Base-by-base conservation (phyloP, 1,140 invertebrate species). In the Choristoneura fumiferana region DNA sequence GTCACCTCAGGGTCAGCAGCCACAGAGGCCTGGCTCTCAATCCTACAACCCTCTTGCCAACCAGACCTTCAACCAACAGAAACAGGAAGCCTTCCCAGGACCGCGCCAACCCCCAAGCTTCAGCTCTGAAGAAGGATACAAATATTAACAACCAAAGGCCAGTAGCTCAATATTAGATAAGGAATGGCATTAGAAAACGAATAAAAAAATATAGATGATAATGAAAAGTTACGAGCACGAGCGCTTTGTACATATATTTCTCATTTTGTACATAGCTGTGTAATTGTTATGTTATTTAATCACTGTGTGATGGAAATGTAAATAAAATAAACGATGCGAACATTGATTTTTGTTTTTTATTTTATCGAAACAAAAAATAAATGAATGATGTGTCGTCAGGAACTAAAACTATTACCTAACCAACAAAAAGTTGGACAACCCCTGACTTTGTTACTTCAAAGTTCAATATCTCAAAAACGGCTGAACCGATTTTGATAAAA, bases 81-180 rank as follows among this genome's bases (percentile, higher is more conserved):
- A 29, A 29, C 2, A 69, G 34, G 56, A 52, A 22, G 12, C 17
- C 17, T 77, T 77, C 62, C 71, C 71, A 34, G 77, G 78, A 12
- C 80, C 84, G 13, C 73, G 83, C 43, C 81, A 85, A 57, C 84
- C 84, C 22, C 83, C 86, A 15, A 87, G 84, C 65, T 89, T 84
- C 73, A 82, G 71, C 57, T 54, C 68, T 18, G 69, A 89, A 54
- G 80, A 87, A 66, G 86, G 86, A 54, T 89, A 89, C 62, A 84
- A 81, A 63, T 89, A 89, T 58, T 89, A 65, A 79, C 8, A 74
- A 71, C 63, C 65, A 76, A 83, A 76, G 65, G 59, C 35, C 53
- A 5, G 8, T 64, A 65, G 54, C 37, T 38, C 39, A 64, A 29
- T 56, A 58, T 60, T 55, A 58, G 54, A 62, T 56, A 40, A 34